A percentile compares a stretch with the other conserved stretches of the same genome.
Evolutionary conservation across 2,113 vertebrate genomes (phyloP).

Genomic region (Empidonax alnorum): DNA sequence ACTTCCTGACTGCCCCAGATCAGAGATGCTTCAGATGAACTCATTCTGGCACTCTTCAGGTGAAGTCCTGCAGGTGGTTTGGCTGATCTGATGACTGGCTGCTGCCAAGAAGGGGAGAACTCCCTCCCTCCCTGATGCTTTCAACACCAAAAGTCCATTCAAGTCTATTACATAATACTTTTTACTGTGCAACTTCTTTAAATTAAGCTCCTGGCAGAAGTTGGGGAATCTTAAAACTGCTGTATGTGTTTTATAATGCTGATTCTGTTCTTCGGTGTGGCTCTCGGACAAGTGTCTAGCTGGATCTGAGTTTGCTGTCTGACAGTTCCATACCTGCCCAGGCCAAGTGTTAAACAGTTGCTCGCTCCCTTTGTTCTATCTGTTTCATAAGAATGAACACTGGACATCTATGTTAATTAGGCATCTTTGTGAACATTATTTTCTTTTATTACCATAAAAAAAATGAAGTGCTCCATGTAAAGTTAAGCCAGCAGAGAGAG

Average conservation of each 20-base stretch:
- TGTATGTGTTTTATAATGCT: not conserved
- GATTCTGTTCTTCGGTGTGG: not conserved
- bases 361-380: not conserved
- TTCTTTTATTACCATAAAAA: not conserved
- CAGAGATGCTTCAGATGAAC: not conserved
- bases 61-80: conserved; percentile 10
- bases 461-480: not conserved
- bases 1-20: not conserved
- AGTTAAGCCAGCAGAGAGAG: conserved; percentile 11
- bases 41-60: conserved; percentile 8
- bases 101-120: not conserved
- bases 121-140: not conserved
- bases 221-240: not conserved
- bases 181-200: not conserved
- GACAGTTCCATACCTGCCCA: not conserved
- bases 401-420: conserved; percentile 26
- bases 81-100: not conserved
- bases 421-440: conserved; percentile 7
- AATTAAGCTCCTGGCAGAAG: not conserved
- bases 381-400: conserved; percentile 16
- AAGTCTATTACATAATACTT: not conserved
- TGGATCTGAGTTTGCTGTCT: not conserved
- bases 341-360: not conserved
- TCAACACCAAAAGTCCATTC: not conserved
- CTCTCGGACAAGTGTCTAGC: not conserved